Conservation (phyloP, 1,140 invertebrate species). For the Cydia fagiglandana region DNA sequence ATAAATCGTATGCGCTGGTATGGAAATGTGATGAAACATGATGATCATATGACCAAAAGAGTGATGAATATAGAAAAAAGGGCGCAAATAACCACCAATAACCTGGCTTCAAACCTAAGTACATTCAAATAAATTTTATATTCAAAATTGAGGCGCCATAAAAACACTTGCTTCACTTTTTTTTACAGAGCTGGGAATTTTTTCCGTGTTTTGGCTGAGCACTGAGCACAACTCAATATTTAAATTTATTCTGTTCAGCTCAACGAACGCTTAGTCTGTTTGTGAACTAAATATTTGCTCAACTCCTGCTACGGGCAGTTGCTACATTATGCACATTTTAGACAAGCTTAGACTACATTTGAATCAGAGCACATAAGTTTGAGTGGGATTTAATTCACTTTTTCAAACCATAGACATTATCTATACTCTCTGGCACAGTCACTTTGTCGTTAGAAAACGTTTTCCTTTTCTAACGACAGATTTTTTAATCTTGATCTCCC, state of each 20-base stretch:
- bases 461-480: no score
- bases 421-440: no score
- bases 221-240: not conserved
- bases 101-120: no score
- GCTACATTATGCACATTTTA: not conserved
- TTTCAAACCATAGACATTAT: no score
- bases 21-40: no score
- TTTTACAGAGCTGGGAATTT: not conserved
- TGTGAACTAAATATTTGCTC: conserved; percentile 5
- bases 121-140: not conserved
- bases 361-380: not conserved
- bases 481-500: no score
- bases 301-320: not conserved
- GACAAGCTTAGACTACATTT: not conserved
- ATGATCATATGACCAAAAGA: no score
- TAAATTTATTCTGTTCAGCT: not conserved
- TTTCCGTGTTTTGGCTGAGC: not conserved
- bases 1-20: no score
- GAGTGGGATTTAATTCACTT: not conserved
- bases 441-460: no score
- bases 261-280: not conserved
- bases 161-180: not conserved
- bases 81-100: no score
- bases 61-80: no score
- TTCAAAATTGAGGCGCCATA: not conserved